Conservation (phyloP, 2,888 invertebrate genomes). For the Monoplex corrugatus region DNA sequence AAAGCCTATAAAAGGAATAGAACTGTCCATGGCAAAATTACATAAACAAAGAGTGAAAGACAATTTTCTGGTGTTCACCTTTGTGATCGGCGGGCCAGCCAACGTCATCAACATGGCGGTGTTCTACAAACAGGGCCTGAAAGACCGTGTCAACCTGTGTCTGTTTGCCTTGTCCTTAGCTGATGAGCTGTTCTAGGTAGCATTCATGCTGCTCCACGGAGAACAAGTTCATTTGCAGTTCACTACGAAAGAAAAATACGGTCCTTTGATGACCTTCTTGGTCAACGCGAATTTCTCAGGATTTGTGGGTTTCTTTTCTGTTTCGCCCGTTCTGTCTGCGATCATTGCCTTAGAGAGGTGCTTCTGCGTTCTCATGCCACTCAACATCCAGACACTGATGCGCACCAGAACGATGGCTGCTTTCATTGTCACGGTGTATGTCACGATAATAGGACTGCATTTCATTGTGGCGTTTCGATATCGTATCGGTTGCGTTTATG, state of each 20-base stretch:
- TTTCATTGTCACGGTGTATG: neutral
- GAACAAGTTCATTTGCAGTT: neutral
- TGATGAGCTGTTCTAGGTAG: neutral
- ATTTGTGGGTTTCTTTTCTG: neutral
- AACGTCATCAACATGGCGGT: conserved; percentile 25
- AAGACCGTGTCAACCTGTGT: conserved; percentile 8
- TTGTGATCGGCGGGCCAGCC: neutral
- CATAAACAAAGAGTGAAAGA: no score
- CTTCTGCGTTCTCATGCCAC: conserved; percentile 9
- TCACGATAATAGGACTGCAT: neutral
- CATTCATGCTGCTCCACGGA: neutral
- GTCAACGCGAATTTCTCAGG: neutral
- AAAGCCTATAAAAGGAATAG: no score
- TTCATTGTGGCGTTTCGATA: neutral
- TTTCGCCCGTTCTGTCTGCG: conserved; percentile 4
- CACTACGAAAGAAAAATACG: neutral
- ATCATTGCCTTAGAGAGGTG: conserved; percentile 29
- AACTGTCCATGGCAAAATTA: no score
- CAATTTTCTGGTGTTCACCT: no score
- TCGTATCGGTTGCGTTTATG: neutral
- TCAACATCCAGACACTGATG: neutral
- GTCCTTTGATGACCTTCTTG: neutral
- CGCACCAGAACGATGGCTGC: conserved; percentile 7
- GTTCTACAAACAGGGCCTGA: neutral
- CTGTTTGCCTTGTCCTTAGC: neutral